Percentiles rank a stretch among this genome's conserved stretches.
Conservation (phyloP, 2,888 invertebrate genomes). For the Dichetophora obliterata region DNA sequence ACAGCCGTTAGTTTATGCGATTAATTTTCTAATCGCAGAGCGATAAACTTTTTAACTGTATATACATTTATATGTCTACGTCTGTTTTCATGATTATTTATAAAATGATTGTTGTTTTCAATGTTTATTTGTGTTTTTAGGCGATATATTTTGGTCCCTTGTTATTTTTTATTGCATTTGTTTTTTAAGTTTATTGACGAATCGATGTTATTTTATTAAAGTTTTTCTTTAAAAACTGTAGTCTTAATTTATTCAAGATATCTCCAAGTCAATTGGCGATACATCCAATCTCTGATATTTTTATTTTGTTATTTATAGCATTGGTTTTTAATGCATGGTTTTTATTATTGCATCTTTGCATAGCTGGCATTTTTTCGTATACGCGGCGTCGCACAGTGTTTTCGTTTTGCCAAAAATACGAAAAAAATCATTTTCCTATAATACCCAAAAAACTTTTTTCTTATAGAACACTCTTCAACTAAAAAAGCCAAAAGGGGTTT, state of each 20-base stretch:
- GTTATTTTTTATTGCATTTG: too few species aligned
- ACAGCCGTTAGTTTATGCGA: background rate
- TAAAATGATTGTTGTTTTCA: background rate
- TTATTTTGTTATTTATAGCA: background rate
- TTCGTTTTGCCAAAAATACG: too few species aligned
- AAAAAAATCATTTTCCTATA: too few species aligned
- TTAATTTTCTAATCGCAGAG: background rate
- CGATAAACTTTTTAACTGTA: background rate
- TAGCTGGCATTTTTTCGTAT: background rate
- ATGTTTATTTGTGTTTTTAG: background rate
- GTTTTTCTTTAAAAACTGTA: background rate
- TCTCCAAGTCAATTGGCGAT: background rate
- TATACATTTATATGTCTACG: background rate
- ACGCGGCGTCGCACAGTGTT: too few species aligned
- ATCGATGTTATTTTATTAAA: background rate
- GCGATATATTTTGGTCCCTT: background rate
- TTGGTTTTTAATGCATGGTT: background rate
- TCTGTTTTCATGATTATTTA: background rate
- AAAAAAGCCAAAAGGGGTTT: too few species aligned
- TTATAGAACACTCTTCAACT: too few species aligned
- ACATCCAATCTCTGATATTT: background rate
- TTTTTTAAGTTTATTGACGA: background rate
- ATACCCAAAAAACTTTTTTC: too few species aligned
- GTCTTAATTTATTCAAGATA: background rate
- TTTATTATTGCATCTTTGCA: background rate